Base-by-base conservation (phyloP, 2,888 invertebrate species). In the Salpingus planirostris region DNA sequence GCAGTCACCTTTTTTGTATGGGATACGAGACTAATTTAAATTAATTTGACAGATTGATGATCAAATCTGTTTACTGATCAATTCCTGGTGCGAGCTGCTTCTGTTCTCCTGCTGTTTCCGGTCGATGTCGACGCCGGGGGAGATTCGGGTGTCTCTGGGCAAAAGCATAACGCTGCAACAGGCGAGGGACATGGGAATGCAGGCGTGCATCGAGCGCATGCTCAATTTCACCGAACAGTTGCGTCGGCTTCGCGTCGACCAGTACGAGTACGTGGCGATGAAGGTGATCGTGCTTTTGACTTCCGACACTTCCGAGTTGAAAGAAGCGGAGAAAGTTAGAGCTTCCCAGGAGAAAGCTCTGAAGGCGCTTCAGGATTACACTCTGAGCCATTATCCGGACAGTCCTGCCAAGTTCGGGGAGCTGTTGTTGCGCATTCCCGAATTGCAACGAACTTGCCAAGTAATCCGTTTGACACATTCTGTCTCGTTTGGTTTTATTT, bases 371-470 rank as follows among this genome's bases (percentile, higher is more conserved):
- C 89, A 92, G 62, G 83, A 86, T 34, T 96, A 96, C 64, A 95
- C 92, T 3, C 73, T 85, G 46, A 76, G 81, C 13, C 90, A 91
- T 65, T 95, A 92, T 67, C 90, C 91, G 8, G 86, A 89, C 47
- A 81, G 86, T 64, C 91, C 92, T 29, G 87, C 91, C 48, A 95
- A 96, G 70, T 95, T 93, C 61, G 93, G 93, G 23, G 93, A 95
- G 66, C 68, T 96, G 32, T 68, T 96, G 43, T 70, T 95, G 40
- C 77, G 93, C 52, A 90, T 96, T 64, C 92, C 95, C 8, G 95
- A 96, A 66, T 71, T 96, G 52, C 91, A 95, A 65, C 74, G 93
- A 59, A 90, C 93, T 49, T 93, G 93, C 66, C 90, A 91, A 74
- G 85, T 88, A 56, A 60, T n/a, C n/a, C n/a, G n/a, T n/a, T n/a